These are phyloP conservation scores for Enteromius radiatus DNA, from an alignment of 2,797 vertebrate genomes.

Conservation along the genomic window DNA sequence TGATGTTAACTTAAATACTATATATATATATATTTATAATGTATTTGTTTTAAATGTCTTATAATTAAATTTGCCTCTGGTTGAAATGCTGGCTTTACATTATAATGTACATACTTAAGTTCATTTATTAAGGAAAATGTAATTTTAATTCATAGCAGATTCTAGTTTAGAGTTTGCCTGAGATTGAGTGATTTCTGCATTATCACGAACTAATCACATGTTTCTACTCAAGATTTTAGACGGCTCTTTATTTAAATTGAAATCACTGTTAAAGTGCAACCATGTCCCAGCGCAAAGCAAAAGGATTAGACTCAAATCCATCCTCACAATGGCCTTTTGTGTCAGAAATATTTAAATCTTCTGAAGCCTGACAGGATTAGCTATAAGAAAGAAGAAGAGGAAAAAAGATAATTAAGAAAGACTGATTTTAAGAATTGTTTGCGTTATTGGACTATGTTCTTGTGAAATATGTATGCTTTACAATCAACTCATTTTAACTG, in stretches of 20 bases:
- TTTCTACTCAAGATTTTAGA: constrained; percentile 16
- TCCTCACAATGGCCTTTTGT: constrained; percentile 26
- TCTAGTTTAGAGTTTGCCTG: not conserved
- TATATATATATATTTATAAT: not conserved
- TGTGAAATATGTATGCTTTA: not conserved
- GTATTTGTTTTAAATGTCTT: not conserved
- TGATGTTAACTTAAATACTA: not conserved
- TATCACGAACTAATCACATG: not conserved
- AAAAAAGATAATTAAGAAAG: not conserved
- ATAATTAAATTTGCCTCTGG: not conserved
- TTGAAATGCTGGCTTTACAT: not conserved
- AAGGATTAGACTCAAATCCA: constrained; percentile 36
- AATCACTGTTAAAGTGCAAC: constrained; percentile 8
- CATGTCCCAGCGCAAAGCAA: not conserved
- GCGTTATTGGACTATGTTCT: not conserved
- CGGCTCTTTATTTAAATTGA: not conserved
- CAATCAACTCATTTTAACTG: not conserved
- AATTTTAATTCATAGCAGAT: not conserved
- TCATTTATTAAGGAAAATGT: not conserved
- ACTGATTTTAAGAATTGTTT: not conserved
- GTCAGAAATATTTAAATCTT: constrained; percentile 37
- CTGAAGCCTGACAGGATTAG: not conserved
- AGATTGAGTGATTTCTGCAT: not conserved
- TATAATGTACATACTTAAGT: too few species aligned
- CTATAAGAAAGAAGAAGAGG: not conserved